phyloP scores from a whole-genome alignment of 2,113 vertebrate genomes.

The Aplodontia rufa region DNA sequence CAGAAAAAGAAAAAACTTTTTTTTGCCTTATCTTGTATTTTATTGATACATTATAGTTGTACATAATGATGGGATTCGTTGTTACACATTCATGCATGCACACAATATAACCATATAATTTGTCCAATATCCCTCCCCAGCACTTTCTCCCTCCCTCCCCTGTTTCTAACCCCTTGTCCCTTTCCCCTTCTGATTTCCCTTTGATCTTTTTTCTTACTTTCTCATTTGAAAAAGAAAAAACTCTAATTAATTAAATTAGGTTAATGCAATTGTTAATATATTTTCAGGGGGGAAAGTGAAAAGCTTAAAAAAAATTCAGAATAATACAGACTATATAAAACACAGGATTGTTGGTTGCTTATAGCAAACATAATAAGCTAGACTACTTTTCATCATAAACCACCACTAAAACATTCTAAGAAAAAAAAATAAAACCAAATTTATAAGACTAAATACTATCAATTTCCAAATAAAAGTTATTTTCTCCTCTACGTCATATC shows the following conservation, averaged over 20 bases:
- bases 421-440: background rate
- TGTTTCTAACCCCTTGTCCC: too few relatives aligned
- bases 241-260: background rate
- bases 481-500: background rate
- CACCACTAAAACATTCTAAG: background rate
- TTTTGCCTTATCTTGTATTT: too few relatives aligned
- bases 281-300: background rate
- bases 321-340: background rate
- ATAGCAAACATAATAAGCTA: background rate
- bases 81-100: too few relatives aligned
- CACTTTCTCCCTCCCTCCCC: too few relatives aligned
- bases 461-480: conserved; percentile 34
- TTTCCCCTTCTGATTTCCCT: too few relatives aligned
- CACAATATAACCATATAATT: too few relatives aligned
- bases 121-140: too few relatives aligned
- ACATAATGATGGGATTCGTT: too few relatives aligned
- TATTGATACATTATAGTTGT: too few relatives aligned
- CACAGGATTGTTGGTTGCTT: background rate
- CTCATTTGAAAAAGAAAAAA: too few relatives aligned
- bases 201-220: too few relatives aligned
- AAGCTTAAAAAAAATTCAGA: conserved; percentile 24
- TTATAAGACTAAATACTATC: background rate
- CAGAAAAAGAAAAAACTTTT: conserved; percentile 44
- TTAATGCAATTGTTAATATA: background rate
- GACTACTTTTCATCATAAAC: conserved; percentile 2